phyloP scores from a whole-genome alignment of 2,888 invertebrate genomes.

The Meteorus colon region DNA sequence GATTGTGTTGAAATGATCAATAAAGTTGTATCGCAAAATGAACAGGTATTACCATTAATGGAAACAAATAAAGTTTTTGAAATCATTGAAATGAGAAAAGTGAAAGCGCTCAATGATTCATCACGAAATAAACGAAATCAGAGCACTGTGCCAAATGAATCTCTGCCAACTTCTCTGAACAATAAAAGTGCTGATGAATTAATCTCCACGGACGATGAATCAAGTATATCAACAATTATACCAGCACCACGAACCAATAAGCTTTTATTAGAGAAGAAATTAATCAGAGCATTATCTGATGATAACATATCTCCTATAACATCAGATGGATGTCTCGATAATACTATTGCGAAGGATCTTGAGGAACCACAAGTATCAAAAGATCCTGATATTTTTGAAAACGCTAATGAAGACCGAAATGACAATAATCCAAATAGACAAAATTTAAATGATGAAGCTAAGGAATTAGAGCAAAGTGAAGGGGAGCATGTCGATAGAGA shows the following conservation, averaged over 20 bases:
- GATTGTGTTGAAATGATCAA: conserved; percentile 10
- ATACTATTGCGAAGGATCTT: neutral
- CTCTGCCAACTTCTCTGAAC: conserved; percentile 7
- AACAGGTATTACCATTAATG: neutral
- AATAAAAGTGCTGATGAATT: neutral
- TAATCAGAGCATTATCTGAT: neutral
- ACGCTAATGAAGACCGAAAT: conserved; percentile 49
- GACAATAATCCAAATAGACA: conserved; percentile 2
- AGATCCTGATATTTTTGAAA: conserved; percentile 48
- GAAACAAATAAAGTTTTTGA: conserved; percentile 65
- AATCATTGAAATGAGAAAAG: conserved; percentile 65
- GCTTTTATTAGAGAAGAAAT: neutral
- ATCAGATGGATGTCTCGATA: conserved; percentile 11
- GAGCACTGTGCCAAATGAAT: neutral
- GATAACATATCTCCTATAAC: conserved; percentile 36
- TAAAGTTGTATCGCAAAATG: neutral
- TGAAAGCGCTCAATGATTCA: conserved; percentile 54
- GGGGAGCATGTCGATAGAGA: conserved; percentile 47
- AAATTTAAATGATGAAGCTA: conserved; percentile 12
- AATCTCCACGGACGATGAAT: conserved; percentile 25
- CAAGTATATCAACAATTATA: neutral
- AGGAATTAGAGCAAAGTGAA: conserved; percentile 10
- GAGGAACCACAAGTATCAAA: neutral
- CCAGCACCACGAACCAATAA: conserved; percentile 18
- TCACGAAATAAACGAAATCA: conserved; percentile 36